Conservation (phyloP, 2,888 invertebrate genomes). For the Luffia ferchaultella region DNA sequence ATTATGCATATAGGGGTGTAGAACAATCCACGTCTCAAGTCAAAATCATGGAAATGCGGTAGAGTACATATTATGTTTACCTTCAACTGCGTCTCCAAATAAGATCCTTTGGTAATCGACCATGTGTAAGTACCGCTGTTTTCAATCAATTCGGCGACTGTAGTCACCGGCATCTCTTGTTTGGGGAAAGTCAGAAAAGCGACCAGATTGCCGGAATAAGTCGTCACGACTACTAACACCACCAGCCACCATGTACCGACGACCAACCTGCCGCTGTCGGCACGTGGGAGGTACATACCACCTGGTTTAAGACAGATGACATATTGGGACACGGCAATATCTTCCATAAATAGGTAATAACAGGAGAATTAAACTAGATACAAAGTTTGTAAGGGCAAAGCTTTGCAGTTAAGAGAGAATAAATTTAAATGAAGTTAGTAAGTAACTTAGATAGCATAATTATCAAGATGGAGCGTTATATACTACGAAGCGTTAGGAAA, state of each 20-base stretch:
- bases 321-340: not conserved
- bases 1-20: no score
- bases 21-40: no score
- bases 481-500: no score
- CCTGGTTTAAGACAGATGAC: constrained; percentile 56
- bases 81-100: constrained; percentile 69
- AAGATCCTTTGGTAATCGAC: constrained; percentile 80
- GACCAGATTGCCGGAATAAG: constrained; percentile 91
- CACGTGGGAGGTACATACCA: constrained; percentile 85
- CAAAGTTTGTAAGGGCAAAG: no score
- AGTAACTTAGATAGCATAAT: no score
- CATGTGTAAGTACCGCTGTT: constrained; percentile 70
- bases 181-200: constrained; percentile 93
- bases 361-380: no score
- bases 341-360: no score
- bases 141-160: constrained; percentile 71
- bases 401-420: no score
- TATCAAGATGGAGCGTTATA: no score
- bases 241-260: constrained; percentile 94
- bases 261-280: constrained; percentile 85
- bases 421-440: no score
- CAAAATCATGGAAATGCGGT: no score
- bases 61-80: constrained; percentile 22
- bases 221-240: constrained; percentile 87
- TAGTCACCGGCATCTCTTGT: constrained; percentile 75